A percentile compares a stretch with the other conserved stretches of the same genome.
Evolutionary conservation across 2,888 invertebrate species (phyloP).

Genomic region (Tanytarsus gracilentus): DNA sequence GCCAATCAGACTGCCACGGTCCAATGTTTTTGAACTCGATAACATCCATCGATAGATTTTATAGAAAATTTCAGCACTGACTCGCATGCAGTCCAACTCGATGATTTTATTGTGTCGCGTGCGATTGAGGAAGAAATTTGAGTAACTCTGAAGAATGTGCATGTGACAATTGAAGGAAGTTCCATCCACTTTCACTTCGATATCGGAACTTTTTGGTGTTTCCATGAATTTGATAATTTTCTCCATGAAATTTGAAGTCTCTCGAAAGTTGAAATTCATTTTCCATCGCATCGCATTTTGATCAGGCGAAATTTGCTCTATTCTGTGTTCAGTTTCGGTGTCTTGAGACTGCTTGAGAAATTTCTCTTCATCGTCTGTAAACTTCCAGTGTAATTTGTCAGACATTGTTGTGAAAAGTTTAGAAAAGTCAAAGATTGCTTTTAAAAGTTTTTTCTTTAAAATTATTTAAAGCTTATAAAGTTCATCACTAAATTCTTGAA

Average conservation of each 20-base stretch:
- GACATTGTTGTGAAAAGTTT: too few species aligned
- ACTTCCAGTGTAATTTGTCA: too few species aligned
- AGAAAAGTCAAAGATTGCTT: too few species aligned
- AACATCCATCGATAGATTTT: constrained; percentile 78
- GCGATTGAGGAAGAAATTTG: constrained; percentile 38
- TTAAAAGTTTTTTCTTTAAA: too few species aligned
- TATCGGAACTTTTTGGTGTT: not conserved
- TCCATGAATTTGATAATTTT: not conserved
- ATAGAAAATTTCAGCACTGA: constrained; percentile 54
- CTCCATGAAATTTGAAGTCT: not conserved
- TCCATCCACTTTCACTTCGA: constrained; percentile 16
- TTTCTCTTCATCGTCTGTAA: too few species aligned
- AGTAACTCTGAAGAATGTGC: constrained; percentile 40
- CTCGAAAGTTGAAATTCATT: not conserved
- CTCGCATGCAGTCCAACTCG: constrained; percentile 38
- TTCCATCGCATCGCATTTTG: too few species aligned
- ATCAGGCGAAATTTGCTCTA: too few species aligned
- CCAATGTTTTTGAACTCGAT: constrained; percentile 55
- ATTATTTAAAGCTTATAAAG: too few species aligned
- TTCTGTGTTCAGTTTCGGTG: too few species aligned
- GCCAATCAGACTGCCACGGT: constrained; percentile 61
- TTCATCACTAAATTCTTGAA: too few species aligned
- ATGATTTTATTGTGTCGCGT: constrained; percentile 33
- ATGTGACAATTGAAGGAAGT: constrained; percentile 36
- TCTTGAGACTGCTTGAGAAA: too few species aligned